Percentiles rank a stretch among this genome's conserved stretches.
phyloP scores from a whole-genome alignment of 2,797 vertebrate genomes.

The Poeciliopsis infans region DNA sequence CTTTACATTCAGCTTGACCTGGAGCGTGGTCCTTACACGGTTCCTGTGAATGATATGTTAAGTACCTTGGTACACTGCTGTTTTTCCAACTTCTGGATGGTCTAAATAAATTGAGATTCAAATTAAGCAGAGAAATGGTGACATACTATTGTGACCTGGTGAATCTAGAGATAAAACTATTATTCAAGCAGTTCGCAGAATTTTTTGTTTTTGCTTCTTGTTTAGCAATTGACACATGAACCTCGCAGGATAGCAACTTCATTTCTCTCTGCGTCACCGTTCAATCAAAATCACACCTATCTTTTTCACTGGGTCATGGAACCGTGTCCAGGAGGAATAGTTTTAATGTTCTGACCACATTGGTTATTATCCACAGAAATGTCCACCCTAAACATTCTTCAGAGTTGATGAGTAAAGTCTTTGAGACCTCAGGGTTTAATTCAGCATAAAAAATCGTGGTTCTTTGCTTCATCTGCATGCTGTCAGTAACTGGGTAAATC shows the following conservation, averaged over 20 bases:
- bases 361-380: neutral
- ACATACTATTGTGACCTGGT: neutral
- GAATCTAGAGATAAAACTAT: neutral
- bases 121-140: neutral
- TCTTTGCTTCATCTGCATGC: neutral
- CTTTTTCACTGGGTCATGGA: neutral
- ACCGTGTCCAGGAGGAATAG: neutral
- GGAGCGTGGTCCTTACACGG: neutral
- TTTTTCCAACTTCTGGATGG: neutral
- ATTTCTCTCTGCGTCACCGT: neutral
- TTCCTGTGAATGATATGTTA: neutral
- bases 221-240: neutral
- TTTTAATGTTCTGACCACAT: neutral
- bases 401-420: neutral
- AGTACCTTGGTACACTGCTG: neutral
- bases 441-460: neutral
- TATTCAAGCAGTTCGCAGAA: neutral
- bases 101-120: neutral
- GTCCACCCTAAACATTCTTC: neutral
- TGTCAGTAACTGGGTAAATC: neutral
- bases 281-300: neutral
- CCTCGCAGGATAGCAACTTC: neutral
- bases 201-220: neutral
- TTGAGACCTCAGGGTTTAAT: neutral
- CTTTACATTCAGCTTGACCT: neutral